phyloP scores from a whole-genome alignment of 1,140 invertebrate species.

The Stegodyphus dumicola region DNA sequence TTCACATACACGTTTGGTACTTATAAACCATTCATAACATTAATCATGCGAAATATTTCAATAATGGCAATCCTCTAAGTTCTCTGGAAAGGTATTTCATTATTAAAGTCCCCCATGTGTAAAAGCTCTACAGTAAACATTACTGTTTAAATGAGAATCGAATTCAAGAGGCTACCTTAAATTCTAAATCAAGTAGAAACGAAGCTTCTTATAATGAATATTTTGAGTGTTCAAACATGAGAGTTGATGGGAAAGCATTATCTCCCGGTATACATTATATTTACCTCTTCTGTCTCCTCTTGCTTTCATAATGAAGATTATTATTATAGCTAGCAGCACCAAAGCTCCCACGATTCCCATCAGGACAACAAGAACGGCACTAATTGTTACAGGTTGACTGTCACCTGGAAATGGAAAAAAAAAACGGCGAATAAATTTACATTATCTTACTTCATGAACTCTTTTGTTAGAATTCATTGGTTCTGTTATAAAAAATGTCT shows the following conservation, averaged over 20 bases:
- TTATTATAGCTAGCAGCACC: conserved; percentile 78
- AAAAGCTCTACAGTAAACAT: too few relatives aligned
- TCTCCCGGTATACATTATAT: neutral
- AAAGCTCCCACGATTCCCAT: conserved; percentile 79
- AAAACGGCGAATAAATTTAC: neutral
- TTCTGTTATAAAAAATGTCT: too few relatives aligned
- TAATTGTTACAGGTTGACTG: conserved; percentile 69
- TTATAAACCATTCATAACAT: neutral
- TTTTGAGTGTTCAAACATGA: too few relatives aligned
- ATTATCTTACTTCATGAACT: too few relatives aligned
- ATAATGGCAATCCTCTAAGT: neutral
- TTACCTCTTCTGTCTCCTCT: conserved; percentile 52
- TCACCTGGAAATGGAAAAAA: conserved; percentile 40
- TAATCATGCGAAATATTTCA: neutral
- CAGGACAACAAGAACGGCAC: conserved; percentile 78
- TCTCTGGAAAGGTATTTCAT: neutral
- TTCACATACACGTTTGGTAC: neutral
- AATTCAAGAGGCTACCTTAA: too few relatives aligned
- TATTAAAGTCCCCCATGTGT: too few relatives aligned
- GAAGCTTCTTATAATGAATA: too few relatives aligned
- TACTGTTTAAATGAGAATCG: too few relatives aligned
- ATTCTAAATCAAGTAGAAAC: too few relatives aligned
- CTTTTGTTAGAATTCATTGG: too few relatives aligned
- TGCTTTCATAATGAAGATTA: conserved; percentile 75
- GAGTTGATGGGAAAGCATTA: too few relatives aligned